Evolutionary conservation across 1,140 invertebrate species (phyloP), one percentile per base, ranked within the genome.

Genomic region (Drosophila saltans): DNA sequence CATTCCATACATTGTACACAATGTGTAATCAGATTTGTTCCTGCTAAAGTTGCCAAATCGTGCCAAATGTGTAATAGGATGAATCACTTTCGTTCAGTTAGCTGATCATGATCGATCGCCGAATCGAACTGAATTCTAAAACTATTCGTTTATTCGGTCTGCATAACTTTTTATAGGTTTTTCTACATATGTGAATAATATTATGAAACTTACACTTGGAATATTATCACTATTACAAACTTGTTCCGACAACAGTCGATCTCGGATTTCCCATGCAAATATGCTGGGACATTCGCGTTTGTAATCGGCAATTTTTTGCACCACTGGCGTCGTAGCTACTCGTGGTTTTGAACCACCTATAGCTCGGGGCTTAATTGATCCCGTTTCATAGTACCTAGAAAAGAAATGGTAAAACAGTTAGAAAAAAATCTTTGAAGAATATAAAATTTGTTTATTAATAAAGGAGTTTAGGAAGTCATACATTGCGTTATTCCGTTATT

Each of bases 141-240:
- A 16, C 16, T 16, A 16, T 16, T 16, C 16, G 16, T 16, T 16
- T 16, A 16, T 16, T 16, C 16, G 16, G 16, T 16, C 2, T 30
- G 28, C 2, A 30, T 30, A 30, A 30, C 28, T 30, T 30, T 30
- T 3, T 30, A 30, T 30, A 30, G 28, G 28, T 30, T 30, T 4
- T 30, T 30, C 16, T 16, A 4, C 2, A 21, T 45, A 30, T 21
- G 39, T 40, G 4, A 26, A 43, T 48, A 9, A 24, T 26, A 24
- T 24, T n/a, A 48, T 33, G 3, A 43, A 39, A 98, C 98, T 99
- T 94, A 99, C 99, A 93, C 98, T 99, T 69, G 99, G 99, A 84
- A 99, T 99, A 93, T 99, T 99, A 93, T 99, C 99, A 93, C 98
- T 98, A 93, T 97, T 99, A 94, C 99, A 99, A 66, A 99, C 97